These are phyloP conservation scores for Chiloscyllium plagiosum DNA, from an alignment of 2,113 vertebrate genomes.

Conservation along the genomic window DNA sequence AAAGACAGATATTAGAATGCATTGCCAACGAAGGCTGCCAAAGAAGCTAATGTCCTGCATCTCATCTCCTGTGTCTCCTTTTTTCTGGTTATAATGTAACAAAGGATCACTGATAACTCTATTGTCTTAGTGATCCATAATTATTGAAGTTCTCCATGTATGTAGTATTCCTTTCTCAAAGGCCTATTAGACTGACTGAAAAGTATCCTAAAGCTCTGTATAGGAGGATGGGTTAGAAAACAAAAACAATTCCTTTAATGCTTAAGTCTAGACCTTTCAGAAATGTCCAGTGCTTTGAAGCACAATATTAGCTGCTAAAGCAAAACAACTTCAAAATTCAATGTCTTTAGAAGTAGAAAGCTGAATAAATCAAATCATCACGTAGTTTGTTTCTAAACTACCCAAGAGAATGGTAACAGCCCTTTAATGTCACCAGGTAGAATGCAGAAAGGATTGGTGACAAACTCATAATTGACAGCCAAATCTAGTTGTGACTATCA, in stretches of 20 bases:
- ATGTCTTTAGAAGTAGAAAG: neutral
- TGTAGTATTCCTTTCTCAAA: neutral
- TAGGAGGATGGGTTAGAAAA: neutral
- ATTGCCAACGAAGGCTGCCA: neutral
- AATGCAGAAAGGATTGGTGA: neutral
- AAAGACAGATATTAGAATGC: too few species aligned
- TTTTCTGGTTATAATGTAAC: neutral
- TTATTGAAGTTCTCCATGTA: neutral
- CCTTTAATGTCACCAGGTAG: neutral
- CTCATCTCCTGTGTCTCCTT: neutral
- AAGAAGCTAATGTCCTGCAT: neutral
- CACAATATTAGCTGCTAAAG: neutral
- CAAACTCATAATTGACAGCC: neutral
- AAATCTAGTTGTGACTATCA: neutral
- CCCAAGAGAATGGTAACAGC: neutral
- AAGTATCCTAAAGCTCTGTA: neutral
- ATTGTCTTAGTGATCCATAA: neutral
- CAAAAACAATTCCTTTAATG: slow-evolving; percentile 4
- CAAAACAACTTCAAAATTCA: neutral
- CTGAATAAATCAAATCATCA: neutral
- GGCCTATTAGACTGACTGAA: neutral
- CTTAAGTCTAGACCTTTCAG: neutral
- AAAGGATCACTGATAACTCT: neutral
- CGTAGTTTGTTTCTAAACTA: neutral
- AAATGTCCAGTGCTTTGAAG: slow-evolving; percentile 5